Evolutionary conservation across 1,140 invertebrate species (phyloP), one percentile per base, ranked within the genome.

Genomic region (Solenopsis invicta): DNA sequence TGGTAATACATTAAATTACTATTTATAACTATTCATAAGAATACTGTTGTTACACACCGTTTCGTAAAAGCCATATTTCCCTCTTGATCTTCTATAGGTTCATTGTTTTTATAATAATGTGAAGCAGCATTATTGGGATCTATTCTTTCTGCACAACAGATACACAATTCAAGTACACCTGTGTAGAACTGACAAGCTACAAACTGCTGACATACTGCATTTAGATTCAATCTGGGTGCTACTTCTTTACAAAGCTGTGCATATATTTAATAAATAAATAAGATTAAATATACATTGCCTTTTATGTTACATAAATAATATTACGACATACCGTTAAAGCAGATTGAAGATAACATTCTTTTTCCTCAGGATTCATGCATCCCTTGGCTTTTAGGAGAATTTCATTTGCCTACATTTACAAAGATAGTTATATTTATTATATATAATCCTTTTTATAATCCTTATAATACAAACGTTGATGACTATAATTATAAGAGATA

Each of bases 41-140:
- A 90, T 88, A 80, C 24, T 59, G 41, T 62, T 37, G 24, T 74
- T 71, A 71, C 4, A 41, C 91, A 97, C 96, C 97, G 96, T 94
- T 96, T 96, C 62, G 96, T 95, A 92, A 97, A 98, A 54, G 97
- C 97, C 8, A 97, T 91, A 91, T 97, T 97, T 24, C 97, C 97
- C 89, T 98, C 97, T 80, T 97, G 96, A 95, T 99, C 98, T 71
- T 97, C 97, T 21, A 94, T 91, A 1, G 98, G 98, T 93, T 98
- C 97, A 81, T 97, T 97, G 92, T 97, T 98, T 89, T 97, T 97
- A 93, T 99, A 99, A 95, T 97, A 99, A 94, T 99, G 98, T 16
- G 98, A 93, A 0, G 98, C 99, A 45, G 98, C 96, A 88, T 98
- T 97, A 82, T 98, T 98, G 0, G 98, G 98, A 96, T 99, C 99